Percentiles rank a stretch among this genome's conserved stretches.
Conservation (phyloP, 2,888 invertebrate genomes). For the Globia sparganii region DNA sequence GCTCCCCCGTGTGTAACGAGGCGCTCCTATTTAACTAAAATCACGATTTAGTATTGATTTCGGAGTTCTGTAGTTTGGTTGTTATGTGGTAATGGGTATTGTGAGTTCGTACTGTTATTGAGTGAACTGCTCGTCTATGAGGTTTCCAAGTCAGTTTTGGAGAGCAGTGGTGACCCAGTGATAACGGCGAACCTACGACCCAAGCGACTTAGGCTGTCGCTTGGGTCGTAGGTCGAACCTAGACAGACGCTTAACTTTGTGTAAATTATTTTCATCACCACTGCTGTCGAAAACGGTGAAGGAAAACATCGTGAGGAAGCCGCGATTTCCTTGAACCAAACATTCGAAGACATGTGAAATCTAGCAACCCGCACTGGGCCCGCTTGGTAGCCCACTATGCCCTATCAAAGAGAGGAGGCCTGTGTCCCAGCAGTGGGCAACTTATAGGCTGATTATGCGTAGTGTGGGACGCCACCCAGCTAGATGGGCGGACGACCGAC, state of each 20-base stretch:
- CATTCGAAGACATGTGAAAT: background rate
- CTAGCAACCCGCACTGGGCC: background rate
- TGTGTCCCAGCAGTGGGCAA: background rate
- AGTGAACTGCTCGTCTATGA: background rate
- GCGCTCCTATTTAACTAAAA: constrained; percentile 50
- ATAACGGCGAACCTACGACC: too few relatives aligned
- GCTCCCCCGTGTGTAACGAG: constrained; percentile 51
- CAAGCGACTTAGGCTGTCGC: too few relatives aligned
- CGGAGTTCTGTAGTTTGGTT: constrained; percentile 25
- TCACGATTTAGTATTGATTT: constrained; percentile 55
- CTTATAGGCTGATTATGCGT: background rate
- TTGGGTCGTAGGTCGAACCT: background rate
- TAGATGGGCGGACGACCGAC: too few relatives aligned
- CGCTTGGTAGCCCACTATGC: background rate
- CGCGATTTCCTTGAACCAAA: background rate
- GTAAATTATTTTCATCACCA: background rate
- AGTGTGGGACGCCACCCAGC: too few relatives aligned
- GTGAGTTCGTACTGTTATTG: constrained; percentile 13
- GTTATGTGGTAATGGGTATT: constrained; percentile 23
- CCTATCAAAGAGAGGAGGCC: background rate
- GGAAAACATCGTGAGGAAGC: background rate
- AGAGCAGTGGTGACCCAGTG: background rate
- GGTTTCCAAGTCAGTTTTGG: background rate
- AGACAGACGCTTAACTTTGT: background rate
- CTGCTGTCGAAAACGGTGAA: background rate